Evolutionary conservation across 1,140 invertebrate species (phyloP).

Genomic region (Lordiphosa clarofinis): DNA sequence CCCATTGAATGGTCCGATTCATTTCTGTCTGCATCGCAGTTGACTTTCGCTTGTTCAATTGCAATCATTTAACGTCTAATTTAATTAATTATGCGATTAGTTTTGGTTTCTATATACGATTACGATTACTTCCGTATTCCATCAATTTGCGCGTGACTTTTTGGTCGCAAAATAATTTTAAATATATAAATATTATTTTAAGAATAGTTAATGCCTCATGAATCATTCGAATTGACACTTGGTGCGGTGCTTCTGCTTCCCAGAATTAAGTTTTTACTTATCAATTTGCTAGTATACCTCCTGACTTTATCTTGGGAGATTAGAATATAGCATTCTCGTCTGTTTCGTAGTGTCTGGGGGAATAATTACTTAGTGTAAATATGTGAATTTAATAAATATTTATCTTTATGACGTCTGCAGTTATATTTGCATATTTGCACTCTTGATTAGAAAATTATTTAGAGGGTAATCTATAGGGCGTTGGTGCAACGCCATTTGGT

Average conservation of each 20-base stretch:
- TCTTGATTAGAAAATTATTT: conserved; percentile 1
- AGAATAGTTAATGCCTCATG: no score
- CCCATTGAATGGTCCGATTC: not conserved
- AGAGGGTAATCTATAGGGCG: not conserved
- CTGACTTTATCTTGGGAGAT: no score
- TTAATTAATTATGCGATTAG: conserved; percentile 8
- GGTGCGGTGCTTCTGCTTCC: no score
- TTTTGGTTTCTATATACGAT: not conserved
- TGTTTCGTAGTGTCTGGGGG: no score
- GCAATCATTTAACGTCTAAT: conserved; percentile 7
- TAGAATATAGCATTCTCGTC: no score
- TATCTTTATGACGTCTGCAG: conserved; percentile 56
- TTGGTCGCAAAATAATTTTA: no score
- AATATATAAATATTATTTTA: no score
- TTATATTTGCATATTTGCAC: conserved; percentile 26
- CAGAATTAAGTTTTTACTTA: no score
- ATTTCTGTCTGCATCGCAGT: conserved; percentile 19
- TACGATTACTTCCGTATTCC: conserved; percentile 11
- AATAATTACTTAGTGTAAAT: conserved; percentile 10
- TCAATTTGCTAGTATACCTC: no score
- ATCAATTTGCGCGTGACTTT: not conserved
- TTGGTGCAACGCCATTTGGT: conserved; percentile 19
- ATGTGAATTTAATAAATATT: conserved; percentile 11
- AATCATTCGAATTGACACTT: no score
- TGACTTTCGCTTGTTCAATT: conserved; percentile 17